Evolutionary conservation across 2,113 vertebrate genomes (phyloP).

Genomic region (rat (Rattus norvegicus)): GRCr8 NC_086021.1:146113501-146114000

Average conservation of each 20-base stretch:
- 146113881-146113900: slow-evolving; percentile 53
- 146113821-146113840: slow-evolving; percentile 26
- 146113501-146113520: not conserved
- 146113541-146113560: slow-evolving; percentile 16
- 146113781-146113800: slow-evolving; percentile 40
- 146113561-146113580: not conserved
- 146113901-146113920: not conserved
- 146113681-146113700: not conserved
- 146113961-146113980: slow-evolving; percentile 56
- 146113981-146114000: slow-evolving; percentile 71
- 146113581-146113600: slow-evolving; percentile 17
- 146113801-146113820: not conserved
- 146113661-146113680: slow-evolving; percentile 1
- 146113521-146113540: slow-evolving; percentile 17
- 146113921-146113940: not conserved
- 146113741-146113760: not conserved
- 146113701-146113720: not conserved
- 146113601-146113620: not conserved
- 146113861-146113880: slow-evolving; percentile 44
- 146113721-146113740: not conserved
- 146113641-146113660: slow-evolving; percentile 16
- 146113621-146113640: not conserved
- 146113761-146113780: not conserved
- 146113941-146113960: slow-evolving; percentile 63
- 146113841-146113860: not conserved